phyloP scores from a whole-genome alignment of 1,140 invertebrate genomes.

The Argopecten irradians region DNA sequence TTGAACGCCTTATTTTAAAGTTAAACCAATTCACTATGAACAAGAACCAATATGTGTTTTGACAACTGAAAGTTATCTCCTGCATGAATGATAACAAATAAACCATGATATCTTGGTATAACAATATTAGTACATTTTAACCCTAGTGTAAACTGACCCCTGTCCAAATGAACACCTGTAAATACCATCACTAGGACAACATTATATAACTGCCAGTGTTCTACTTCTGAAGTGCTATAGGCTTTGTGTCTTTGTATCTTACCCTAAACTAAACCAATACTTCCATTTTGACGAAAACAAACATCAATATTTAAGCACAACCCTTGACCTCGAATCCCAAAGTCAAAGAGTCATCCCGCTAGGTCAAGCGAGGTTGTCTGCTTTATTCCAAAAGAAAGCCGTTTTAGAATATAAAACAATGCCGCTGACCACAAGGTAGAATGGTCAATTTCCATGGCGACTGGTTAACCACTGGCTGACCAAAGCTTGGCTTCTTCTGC shows the following conservation, averaged over 20 bases:
- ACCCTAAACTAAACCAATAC: not conserved
- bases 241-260: not conserved
- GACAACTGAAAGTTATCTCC: too few species aligned
- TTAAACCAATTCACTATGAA: too few species aligned
- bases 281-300: conserved; percentile 13
- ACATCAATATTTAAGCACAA: conserved; percentile 17
- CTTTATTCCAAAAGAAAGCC: conserved; percentile 1
- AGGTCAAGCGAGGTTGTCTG: not conserved
- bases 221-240: not conserved
- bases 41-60: too few species aligned
- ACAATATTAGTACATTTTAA: not conserved
- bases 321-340: not conserved
- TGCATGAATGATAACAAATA: too few species aligned
- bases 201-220: not conserved
- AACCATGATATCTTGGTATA: too few species aligned
- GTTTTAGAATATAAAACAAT: not conserved
- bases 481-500: not conserved
- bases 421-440: not conserved
- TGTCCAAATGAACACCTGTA: not conserved
- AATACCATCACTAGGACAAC: not conserved
- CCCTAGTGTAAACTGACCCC: not conserved
- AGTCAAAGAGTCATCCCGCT: not conserved
- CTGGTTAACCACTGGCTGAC: not conserved
- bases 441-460: not conserved
- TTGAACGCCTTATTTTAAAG: too few species aligned